phyloP scores from a whole-genome alignment of 2,113 vertebrate species.

The Pogona vitticeps region DNA sequence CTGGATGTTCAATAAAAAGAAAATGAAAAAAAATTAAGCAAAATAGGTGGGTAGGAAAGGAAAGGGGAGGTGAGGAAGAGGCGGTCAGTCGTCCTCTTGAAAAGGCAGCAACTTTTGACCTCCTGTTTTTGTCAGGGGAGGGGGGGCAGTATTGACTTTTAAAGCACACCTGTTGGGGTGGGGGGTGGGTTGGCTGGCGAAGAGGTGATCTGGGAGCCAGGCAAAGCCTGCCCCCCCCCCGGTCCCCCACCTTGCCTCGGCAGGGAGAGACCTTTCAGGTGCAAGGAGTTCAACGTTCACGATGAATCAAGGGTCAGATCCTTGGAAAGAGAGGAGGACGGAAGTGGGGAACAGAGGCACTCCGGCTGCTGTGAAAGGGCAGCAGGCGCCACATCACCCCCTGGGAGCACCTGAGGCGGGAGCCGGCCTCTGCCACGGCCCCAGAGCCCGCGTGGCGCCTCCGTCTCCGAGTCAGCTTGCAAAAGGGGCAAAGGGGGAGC shows the following conservation, averaged over 20 bases:
- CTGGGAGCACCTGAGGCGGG: constrained; percentile 41
- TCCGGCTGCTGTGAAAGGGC: constrained; percentile 55
- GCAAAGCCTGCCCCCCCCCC: neutral
- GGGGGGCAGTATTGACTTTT: neutral
- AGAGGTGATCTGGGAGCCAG: neutral
- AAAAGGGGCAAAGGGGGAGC: neutral
- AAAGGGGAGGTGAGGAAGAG: no score
- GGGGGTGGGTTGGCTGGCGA: neutral
- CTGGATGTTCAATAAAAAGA: no score
- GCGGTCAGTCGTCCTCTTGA: no score
- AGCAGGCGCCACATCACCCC: constrained; percentile 64
- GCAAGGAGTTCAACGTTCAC: no score
- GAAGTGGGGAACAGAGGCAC: constrained; percentile 27
- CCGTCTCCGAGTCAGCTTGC: constrained; percentile 55
- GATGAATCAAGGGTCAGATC: constrained; percentile 1
- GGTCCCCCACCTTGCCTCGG: no score
- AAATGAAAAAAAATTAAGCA: no score
- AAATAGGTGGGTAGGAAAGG: no score
- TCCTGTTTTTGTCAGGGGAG: no score
- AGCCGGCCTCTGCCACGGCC: no score
- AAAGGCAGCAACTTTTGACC: no score
- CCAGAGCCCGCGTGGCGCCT: constrained; percentile 55
- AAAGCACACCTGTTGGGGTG: no score
- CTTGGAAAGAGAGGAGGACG: constrained; percentile 38
- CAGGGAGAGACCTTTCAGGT: neutral